phyloP scores from a whole-genome alignment of 1,140 invertebrate species.

The Hylaeus anthracinus region DNA sequence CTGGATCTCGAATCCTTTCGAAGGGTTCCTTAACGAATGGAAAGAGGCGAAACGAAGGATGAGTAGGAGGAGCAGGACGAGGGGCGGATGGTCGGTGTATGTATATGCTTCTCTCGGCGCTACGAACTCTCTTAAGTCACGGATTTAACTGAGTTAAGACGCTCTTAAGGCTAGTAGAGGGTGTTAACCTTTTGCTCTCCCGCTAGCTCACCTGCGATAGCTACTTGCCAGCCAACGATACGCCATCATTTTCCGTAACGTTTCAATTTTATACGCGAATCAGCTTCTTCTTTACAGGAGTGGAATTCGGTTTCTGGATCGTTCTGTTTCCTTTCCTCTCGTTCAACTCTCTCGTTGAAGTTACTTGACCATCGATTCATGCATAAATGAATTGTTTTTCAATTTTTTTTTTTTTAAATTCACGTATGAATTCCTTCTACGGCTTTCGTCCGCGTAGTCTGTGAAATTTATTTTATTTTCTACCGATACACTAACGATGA shows the following conservation, averaged over 20 bases:
- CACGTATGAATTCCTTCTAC: neutral
- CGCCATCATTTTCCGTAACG: constrained; percentile 56
- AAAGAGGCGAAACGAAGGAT: neutral
- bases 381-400: too few relatives aligned
- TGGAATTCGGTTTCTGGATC: neutral
- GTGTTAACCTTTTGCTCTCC: constrained; percentile 63
- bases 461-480: neutral
- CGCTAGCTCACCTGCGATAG: constrained; percentile 53
- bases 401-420: neutral
- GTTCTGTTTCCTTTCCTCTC: neutral
- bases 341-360: neutral
- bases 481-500: neutral
- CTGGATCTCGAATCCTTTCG: neutral
- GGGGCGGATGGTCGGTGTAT: neutral
- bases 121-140: constrained; percentile 53
- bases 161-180: constrained; percentile 55
- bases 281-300: constrained; percentile 11
- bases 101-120: constrained; percentile 5
- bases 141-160: constrained; percentile 60
- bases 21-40: constrained; percentile 4
- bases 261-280: constrained; percentile 56
- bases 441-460: neutral
- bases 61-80: constrained; percentile 5
- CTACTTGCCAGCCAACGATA: constrained; percentile 42
- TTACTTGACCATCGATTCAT: neutral